Evolutionary conservation across 2,113 vertebrate genomes (phyloP), one percentile per base, ranked within the genome.

Genomic region (Gambusia affinis): DNA sequence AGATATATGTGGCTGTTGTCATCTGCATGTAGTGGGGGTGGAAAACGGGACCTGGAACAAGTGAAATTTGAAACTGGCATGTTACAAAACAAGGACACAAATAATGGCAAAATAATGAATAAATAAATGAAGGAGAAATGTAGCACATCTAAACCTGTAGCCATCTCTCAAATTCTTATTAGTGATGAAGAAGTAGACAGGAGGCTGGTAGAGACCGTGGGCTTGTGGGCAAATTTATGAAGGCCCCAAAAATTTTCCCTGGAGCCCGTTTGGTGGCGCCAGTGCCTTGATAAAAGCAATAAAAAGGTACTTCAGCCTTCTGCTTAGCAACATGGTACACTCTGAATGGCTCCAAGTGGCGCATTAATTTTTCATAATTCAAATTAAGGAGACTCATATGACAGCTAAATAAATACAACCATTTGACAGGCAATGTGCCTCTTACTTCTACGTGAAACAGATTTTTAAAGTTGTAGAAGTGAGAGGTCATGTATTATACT

Each of bases 281-380:
- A 57, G 51, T n/a, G 51, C 17, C 51, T 19, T 11, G 51, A n/a
- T 57, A 57, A n/a, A 22, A n/a, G 4, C 22, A 24, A n/a, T 47
- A 19, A 2, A 2, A 11, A 10, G 51, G 24, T 10, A 11, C 22
- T 19, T 57, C 11, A 8, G 6, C 35, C 71, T 37, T 83, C 69
- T 72, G 78, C 78, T 29, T n/a, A 11, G 24, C 3, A 33, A 72
- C 22, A 76, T 83, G 81, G 87, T 74, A 14, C 87, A 75, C 1
- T 19, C n/a, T 72, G 22, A 51, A 57, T 44, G 5, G 12, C 37
- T 57, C 22, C 51, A 57, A n/a, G 22, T 2, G 7, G 24, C 51
- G 17, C 17, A 19, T 19, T 37, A 6, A 7, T 51, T 51, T 51
- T 51, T n/a, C 8, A 24, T 3, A 8, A 57, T 10, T 24, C 51